These are phyloP conservation scores for Salvelinus namaycush DNA, from an alignment of 2,113 vertebrate genomes.

Conservation along the genomic window DNA sequence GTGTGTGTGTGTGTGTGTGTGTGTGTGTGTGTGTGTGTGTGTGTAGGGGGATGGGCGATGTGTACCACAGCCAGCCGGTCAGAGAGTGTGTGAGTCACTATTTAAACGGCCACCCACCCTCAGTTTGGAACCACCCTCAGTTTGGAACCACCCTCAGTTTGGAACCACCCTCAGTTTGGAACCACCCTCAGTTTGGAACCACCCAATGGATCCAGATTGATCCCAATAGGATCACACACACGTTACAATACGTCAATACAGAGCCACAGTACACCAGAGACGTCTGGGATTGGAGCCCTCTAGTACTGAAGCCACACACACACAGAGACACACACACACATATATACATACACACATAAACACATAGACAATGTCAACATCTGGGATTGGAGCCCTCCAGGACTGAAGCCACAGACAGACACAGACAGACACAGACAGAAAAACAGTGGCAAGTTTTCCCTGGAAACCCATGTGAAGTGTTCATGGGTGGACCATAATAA, in stretches of 20 bases:
- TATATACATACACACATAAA: not conserved
- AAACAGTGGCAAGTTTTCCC: not conserved
- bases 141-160: not conserved
- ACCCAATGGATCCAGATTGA: not conserved
- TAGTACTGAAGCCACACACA: too few species aligned
- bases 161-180: not conserved
- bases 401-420: not conserved
- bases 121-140: not conserved
- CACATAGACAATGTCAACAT: not conserved
- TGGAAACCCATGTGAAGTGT: too few species aligned
- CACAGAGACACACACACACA: too few species aligned
- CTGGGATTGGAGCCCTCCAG: not conserved
- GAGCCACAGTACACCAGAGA: too few species aligned
- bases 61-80: conserved; percentile 18
- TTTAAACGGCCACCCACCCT: not conserved
- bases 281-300: too few species aligned
- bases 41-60: not conserved
- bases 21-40: conserved; percentile 5
- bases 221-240: too few species aligned
- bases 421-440: not conserved
- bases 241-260: too few species aligned
- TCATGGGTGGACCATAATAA: too few species aligned
- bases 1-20: conserved; percentile 2
- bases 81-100: conserved; percentile 25
- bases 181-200: not conserved